Evolutionary conservation across 1,140 invertebrate species (phyloP), one percentile per base, ranked within the genome.

Genomic region (Heliconius nattereri): DNA sequence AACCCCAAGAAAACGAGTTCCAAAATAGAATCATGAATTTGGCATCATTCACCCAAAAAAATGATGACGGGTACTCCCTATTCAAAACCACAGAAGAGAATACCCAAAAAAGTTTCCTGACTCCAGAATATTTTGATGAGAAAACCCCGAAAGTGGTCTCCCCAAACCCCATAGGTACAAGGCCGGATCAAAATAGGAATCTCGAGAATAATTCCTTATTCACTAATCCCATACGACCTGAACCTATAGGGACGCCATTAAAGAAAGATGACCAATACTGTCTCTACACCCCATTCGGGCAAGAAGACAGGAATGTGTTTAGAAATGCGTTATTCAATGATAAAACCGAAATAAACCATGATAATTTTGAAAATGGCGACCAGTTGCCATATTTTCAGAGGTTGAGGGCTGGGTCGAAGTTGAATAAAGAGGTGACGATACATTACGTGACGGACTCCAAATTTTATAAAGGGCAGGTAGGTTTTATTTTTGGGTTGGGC

Each of bases 391-490:
- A 95, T 79, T 95, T 95, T 70, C 95, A 95, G 80, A 86, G 95
- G 71, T 81, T 95, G 78, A 86, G 95, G 49, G 95, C 95, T 3
- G 95, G 95, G 1, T 95, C 95, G 29, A 95, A 95, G 90, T 81
- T 96, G 40, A 96, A 95, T 83, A 95, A 90, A 78, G 95, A 96
- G 87, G 95, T 96, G n/a, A 95, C 95, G 6, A 95, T 96, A 84
- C 95, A 96, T 70, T 95, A 95, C 83, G 94, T 95, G 26, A 95
- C 94, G 1, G 95, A 95, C 73, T 95, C 95, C 9, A 95, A 95
- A 85, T 95, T 95, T 79, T 93, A 94, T 85, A 93, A 95, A 83
- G 92, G 85, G 74, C 94, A 90, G 90, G 92, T 92, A 66, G 70
- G 88, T 85, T 66, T 60, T 52, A 19, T 7, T 52, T 52, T 52